Percentiles rank a stretch among this genome's conserved stretches.
phyloP scores from a whole-genome alignment of 2,888 invertebrate genomes.

The Pachydiplax longipennis region DNA sequence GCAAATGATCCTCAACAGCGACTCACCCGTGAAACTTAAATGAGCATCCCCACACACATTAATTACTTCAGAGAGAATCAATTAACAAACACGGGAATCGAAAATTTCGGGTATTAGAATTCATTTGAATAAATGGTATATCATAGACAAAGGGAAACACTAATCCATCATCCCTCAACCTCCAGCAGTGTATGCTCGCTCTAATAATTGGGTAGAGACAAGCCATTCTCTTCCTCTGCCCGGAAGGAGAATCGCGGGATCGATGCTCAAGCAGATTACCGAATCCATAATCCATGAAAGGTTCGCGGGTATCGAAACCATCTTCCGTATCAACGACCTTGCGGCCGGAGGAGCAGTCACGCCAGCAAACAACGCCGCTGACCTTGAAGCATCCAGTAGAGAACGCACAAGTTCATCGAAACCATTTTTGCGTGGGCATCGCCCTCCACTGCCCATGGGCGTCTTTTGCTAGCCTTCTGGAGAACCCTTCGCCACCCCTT shows the following conservation, averaged over 20 bases:
- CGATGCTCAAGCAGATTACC: not conserved
- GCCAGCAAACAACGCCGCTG: not conserved
- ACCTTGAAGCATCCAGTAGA: slow-evolving; percentile 14
- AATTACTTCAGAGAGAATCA: too few relatives aligned
- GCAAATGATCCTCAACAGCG: too few relatives aligned
- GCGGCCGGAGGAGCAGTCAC: not conserved
- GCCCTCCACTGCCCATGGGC: not conserved
- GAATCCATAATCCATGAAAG: not conserved
- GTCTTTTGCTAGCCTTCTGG: not conserved
- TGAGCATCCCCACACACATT: too few relatives aligned
- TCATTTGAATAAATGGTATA: too few relatives aligned
- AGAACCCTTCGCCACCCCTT: not conserved
- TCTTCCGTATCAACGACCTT: slow-evolving; percentile 14
- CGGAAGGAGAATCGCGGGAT: not conserved
- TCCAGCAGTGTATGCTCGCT: not conserved
- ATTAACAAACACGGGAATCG: too few relatives aligned
- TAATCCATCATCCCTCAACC: not conserved
- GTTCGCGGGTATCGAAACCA: not conserved
- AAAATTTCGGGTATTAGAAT: too few relatives aligned
- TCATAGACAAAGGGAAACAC: not conserved
- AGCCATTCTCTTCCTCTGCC: not conserved
- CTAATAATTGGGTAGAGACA: not conserved
- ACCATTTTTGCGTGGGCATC: not conserved
- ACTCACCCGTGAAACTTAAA: too few relatives aligned
- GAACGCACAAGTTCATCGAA: not conserved